Evolutionary conservation across 1,140 invertebrate genomes (phyloP).

Genomic region (Pemphigus obesinymphae): DNA sequence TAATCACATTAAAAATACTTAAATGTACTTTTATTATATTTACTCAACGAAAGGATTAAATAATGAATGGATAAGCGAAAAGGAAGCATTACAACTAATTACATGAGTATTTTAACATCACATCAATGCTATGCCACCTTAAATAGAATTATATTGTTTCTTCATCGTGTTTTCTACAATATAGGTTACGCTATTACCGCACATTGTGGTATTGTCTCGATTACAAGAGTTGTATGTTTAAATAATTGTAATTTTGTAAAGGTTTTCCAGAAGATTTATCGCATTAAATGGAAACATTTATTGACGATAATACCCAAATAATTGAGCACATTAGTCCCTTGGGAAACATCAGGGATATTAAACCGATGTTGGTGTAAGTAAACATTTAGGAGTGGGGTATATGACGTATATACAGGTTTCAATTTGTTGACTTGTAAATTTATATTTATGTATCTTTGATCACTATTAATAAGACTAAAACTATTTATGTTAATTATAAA

Average conservation of each 20-base stretch:
- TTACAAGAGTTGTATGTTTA: not conserved
- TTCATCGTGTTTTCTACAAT: not conserved
- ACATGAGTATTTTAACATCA: not conserved
- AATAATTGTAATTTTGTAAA: constrained; percentile 24
- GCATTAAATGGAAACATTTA: constrained; percentile 25
- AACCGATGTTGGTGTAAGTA: not conserved
- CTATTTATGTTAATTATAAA: not conserved
- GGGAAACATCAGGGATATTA: constrained; percentile 9
- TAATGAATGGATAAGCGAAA: not conserved
- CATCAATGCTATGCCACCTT: not conserved
- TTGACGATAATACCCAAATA: constrained; percentile 35
- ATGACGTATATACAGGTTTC: constrained; percentile 8
- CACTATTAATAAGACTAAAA: not conserved
- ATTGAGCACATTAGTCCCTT: constrained; percentile 21
- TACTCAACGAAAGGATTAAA: not conserved
- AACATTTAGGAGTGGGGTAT: not conserved
- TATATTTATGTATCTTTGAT: not conserved
- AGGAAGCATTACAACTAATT: not conserved
- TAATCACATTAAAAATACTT: no score
- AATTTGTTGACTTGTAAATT: constrained; percentile 20
- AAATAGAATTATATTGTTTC: not conserved
- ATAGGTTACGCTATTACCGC: not conserved
- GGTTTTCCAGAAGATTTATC: constrained; percentile 16
- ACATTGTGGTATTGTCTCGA: not conserved
- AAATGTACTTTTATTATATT: no score